Evolutionary conservation across 2,113 vertebrate species (phyloP), one percentile per base, ranked within the genome.

Genomic region (Cinclus mexicanus): DNA sequence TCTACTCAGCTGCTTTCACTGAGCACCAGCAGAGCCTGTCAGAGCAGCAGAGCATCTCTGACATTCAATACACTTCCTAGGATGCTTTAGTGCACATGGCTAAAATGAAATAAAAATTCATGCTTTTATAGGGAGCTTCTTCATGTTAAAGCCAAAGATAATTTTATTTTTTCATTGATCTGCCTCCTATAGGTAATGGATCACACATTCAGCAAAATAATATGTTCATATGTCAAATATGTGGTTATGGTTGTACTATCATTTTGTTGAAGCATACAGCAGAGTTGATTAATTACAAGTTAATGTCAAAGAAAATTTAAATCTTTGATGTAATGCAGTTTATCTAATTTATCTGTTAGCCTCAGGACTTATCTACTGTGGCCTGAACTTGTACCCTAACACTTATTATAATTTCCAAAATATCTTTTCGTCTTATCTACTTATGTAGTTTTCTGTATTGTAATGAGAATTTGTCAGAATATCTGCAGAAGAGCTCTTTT

Each of bases 341-440:
- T 74, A 35, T 97, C n/a, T 74, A 9, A 96, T 95, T 96, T 80
- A 55, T 93, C 37, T 79, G 20, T 15, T 88, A 95, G 63, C 35
- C 50, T 78, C 44, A 60, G 68, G 63, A 91, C 7, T 17, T 61
- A 87, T 79, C 86, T 95, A 94, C 80, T 69, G 55, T 83, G 67
- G 8, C 72, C 78, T 89, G 57, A 85, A 52, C 70, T 82, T 31
- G 11, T 61, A 65, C 49, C n/a, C 26, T 59, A 79, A 55, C 41
- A 39, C 19, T 92, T 79, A 61, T 11, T 87, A 65, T 74, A 60
- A 93, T 84, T 95, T 93, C 74, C 20, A 85, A 82, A 94, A 82
- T 81, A 79, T 81, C 2, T 55, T 55, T 92, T 83, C 9, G 35
- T 42, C 60, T 91, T 87, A 68, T 53, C 46, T 83, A 15, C 75